Evolutionary conservation across 1,140 invertebrate genomes (phyloP).

Genomic region (Ostrea edulis): DNA sequence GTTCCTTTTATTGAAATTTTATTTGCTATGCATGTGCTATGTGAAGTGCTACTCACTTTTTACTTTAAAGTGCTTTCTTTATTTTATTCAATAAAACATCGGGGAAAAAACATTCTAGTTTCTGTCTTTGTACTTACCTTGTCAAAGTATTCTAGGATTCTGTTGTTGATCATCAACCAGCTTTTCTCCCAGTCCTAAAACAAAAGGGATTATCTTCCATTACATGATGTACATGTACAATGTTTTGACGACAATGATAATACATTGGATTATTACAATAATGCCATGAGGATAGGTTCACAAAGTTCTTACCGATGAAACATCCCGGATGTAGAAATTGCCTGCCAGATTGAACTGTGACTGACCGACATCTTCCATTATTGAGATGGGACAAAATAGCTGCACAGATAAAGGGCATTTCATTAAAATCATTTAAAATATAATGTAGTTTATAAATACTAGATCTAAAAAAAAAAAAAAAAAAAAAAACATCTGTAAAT

Average conservation of each 20-base stretch:
- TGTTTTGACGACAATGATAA: neutral
- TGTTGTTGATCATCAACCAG: constrained; percentile 87
- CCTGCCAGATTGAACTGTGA: constrained; percentile 67
- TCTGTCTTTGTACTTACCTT: constrained; percentile 66
- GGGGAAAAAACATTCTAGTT: neutral
- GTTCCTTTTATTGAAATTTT: too few relatives aligned
- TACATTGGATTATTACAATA: neutral
- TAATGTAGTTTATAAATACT: too few relatives aligned
- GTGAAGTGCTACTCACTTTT: neutral
- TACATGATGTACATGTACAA: neutral
- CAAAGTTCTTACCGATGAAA: neutral
- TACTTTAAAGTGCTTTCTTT: neutral
- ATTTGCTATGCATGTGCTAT: neutral
- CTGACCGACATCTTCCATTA: constrained; percentile 68
- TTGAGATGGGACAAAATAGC: constrained; percentile 54
- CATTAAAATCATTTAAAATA: too few relatives aligned
- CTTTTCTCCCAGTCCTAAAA: constrained; percentile 85
- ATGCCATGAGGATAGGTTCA: too few relatives aligned
- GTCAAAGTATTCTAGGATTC: constrained; percentile 85
- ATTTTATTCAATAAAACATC: neutral
- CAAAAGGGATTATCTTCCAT: constrained; percentile 1
- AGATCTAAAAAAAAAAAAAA: too few relatives aligned
- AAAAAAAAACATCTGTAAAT: too few relatives aligned
- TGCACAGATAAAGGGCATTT: neutral
- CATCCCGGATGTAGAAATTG: constrained; percentile 64